Evolutionary conservation across 2,888 invertebrate species (phyloP).

Genomic region (Eupeodes latifasciatus): DNA sequence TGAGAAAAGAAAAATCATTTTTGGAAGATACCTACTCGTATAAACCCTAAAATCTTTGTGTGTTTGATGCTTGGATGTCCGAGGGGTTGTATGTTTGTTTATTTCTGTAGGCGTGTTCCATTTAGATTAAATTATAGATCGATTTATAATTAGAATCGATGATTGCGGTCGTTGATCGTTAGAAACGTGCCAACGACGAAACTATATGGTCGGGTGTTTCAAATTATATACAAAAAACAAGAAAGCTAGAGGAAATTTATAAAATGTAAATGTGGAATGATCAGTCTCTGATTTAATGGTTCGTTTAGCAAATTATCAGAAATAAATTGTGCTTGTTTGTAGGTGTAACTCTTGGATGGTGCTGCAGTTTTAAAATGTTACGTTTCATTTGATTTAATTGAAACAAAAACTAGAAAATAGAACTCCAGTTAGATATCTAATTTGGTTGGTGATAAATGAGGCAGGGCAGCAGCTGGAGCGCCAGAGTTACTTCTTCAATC

Average conservation of each 20-base stretch:
- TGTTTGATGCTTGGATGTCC: background rate
- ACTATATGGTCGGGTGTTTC: background rate
- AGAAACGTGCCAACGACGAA: conserved; percentile 24
- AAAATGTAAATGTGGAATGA: background rate
- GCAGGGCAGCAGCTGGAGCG: no score
- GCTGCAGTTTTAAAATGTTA: background rate
- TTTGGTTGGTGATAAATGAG: no score
- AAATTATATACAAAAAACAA: no score
- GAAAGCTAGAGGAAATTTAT: background rate
- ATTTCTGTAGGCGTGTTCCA: conserved; percentile 23
- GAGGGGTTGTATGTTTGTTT: no score
- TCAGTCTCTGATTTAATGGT: conserved; percentile 8
- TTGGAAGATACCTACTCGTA: conserved; percentile 11
- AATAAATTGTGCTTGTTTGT: background rate
- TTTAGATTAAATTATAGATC: conserved; percentile 3
- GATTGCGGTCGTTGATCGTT: conserved; percentile 46
- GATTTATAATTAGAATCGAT: conserved; percentile 47
- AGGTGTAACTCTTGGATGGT: no score
- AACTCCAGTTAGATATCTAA: no score
- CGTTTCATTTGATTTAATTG: background rate
- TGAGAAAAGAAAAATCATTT: background rate
- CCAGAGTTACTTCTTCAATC: no score
- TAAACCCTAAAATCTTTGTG: conserved; percentile 1
- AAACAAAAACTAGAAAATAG: no score
- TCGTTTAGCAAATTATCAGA: background rate